These are phyloP conservation scores for Austrofundulus limnaeus DNA, from an alignment of 2,113 vertebrate species.

Conservation along the genomic window DNA sequence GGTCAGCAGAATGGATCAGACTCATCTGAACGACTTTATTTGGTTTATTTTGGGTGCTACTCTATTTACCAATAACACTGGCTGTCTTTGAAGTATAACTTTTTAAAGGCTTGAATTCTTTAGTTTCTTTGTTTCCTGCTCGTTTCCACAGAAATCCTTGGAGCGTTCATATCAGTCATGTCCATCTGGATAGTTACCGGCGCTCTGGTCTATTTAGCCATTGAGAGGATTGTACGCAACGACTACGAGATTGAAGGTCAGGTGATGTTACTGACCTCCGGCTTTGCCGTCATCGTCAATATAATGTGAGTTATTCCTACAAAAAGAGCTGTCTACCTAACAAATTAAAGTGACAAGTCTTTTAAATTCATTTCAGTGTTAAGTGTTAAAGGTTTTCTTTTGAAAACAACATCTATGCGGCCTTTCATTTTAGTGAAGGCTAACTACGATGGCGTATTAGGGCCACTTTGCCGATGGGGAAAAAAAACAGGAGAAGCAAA, in stretches of 20 bases:
- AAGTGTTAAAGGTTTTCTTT: no score
- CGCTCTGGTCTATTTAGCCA: slow-evolving; percentile 89
- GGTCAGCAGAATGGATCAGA: slow-evolving; percentile 73
- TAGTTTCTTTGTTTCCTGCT: no score
- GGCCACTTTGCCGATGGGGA: no score
- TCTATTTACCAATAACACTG: no score
- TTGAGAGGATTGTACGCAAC: slow-evolving; percentile 87
- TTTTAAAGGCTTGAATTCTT: no score
- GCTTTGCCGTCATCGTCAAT: slow-evolving; percentile 89
- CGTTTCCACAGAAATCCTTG: slow-evolving; percentile 85
- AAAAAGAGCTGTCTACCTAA: not conserved
- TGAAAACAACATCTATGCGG: no score
- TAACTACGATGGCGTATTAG: no score
- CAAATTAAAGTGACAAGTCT: not conserved
- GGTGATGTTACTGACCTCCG: slow-evolving; percentile 91
- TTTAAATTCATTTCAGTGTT: not conserved
- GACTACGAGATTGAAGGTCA: slow-evolving; percentile 93
- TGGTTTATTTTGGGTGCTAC: no score
- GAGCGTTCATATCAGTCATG: slow-evolving; percentile 88
- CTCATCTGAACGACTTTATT: not conserved
- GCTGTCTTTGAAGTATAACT: no score
- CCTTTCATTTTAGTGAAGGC: no score
- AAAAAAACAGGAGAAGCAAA: no score
- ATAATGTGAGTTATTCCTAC: slow-evolving; percentile 82
- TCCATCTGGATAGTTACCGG: slow-evolving; percentile 96